Evolutionary conservation across 2,888 invertebrate species (phyloP), one percentile per base, ranked within the genome.

Genomic region (Thecocarcelia acutangulata): DNA sequence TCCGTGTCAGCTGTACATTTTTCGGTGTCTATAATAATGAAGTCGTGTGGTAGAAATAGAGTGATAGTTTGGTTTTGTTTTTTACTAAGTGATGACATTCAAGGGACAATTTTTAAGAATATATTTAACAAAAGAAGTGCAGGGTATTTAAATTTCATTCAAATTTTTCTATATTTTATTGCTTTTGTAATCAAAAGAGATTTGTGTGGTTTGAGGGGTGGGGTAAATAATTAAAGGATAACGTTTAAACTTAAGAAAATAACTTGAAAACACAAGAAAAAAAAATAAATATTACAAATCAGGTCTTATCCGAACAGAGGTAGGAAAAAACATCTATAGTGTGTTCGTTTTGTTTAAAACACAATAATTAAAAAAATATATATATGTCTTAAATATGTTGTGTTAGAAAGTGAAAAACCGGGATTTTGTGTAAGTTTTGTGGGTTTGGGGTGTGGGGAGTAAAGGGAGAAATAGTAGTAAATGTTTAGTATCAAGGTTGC

Each of bases 1-100:
- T 97, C 97, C 93, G 94, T 93, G 93, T 97, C 96, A 92, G 94
- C 94, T 93, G 94, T 94, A 93, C 97, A 97, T 94, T 96, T 96
- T 93, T 94, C 94, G 93, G 95, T 95, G 88, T 90, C 89, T 90
- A 89, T 86, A 90, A 89, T 83, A 86, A 84, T 87, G 86, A 86
- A 84, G 86, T 78, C 81, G 78, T 79, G 84, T 78, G 78, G 84
- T 85, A 89, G 87, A 88, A 89, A 87, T 86, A 88, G 87, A 88
- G 87, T 86, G 88, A 87, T 87, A 87, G 85, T 83, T 84, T 78
- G 78, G 64, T 78, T 76, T 81, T 15, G 68, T 64, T 77, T 64
- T 59, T 59, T 68, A 52, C 68, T 68, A 52, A 44, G 68, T 77
- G 78, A 64, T 77, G 78, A 64, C 64, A 85, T 83, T 78, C 64